Percentiles rank a stretch among this genome's conserved stretches.
These are phyloP conservation scores for Uropsilus gracilis DNA, from an alignment of 2,113 vertebrate species.

Conservation along the genomic window DNA sequence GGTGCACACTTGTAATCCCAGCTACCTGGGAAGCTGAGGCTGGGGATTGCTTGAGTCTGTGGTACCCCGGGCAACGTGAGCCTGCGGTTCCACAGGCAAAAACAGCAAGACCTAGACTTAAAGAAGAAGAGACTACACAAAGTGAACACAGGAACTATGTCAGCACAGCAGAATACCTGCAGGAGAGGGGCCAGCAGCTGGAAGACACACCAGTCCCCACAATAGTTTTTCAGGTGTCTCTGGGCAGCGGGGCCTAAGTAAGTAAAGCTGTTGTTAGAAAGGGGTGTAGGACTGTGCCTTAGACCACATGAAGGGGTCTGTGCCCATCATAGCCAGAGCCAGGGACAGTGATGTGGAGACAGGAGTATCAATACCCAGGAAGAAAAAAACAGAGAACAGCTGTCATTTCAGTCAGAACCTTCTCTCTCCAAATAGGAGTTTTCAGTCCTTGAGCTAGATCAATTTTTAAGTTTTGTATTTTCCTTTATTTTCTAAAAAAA, in stretches of 20 bases:
- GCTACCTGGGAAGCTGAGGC: no score
- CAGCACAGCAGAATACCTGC: not conserved
- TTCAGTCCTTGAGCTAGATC: not conserved
- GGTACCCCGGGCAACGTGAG: no score
- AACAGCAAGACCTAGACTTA: no score
- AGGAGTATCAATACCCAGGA: not conserved
- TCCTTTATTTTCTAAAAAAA: slow-evolving; percentile 4
- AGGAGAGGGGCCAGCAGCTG: fast-evolving
- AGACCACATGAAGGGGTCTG: fast-evolving
- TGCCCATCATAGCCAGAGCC: not conserved
- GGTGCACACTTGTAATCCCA: no score
- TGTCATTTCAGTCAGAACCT: not conserved
- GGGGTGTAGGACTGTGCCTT: fast-evolving
- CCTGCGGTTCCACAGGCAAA: no score
- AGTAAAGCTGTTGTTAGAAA: no score
- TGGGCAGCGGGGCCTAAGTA: no score
- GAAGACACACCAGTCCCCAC: not conserved
- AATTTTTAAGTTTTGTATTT: not conserved
- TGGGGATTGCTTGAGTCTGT: no score
- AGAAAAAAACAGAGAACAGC: not conserved
- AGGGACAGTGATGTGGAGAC: no score
- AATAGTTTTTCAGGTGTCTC: not conserved
- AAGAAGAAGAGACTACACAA: no score
- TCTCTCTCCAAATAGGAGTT: not conserved
- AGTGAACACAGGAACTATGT: not conserved